Evolutionary conservation across 2,888 invertebrate species (phyloP), one percentile per base, ranked within the genome.

Genomic region (Drosophila meridiana): DNA sequence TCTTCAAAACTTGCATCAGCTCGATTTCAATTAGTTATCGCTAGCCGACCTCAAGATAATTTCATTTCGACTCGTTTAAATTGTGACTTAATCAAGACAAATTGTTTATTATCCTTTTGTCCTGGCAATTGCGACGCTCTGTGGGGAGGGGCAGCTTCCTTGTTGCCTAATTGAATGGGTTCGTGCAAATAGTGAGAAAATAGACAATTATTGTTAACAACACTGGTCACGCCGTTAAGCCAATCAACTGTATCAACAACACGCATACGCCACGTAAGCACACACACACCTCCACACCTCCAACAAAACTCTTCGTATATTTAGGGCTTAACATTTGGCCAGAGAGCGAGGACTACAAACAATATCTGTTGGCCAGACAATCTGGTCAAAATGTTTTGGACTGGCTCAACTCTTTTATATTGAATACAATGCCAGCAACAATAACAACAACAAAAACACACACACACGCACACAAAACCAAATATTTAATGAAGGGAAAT

Each of bases 231-330:
- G 65, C 82, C 76, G 76, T 80, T 75, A 83, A 87, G 82, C 89
- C 89, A 87, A 87, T 87, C 90, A 87, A 82, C 87, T 74, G 78
- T 82, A 78, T 87, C 83, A 91, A 90, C 79, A 87, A 72, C 71
- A 87, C 74, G 73, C 73, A 78, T 83, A 73, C 77, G 67, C 65
- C 72, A 68, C 73, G 74, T 77, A 59, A 76, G 53, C 69, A 0
- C 20, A 20, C 20, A 20, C 20, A 20, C 20, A 20, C 20, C n/a
- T n/a, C 73, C 63, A 69, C 60, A 57, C 26, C 53, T 36, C 59
- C 48, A 53, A 53, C 53, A 69, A 59, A 14, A 65, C 55, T 58
- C 72, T 81, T 67, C 73, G 80, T 85, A 67, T 73, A 77, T 83
- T 87, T 69, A 72, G 70, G 82, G 79, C 79, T 83, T 83, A 67